Base-by-base conservation (phyloP, 2,113 vertebrate species). In the Sula dactylatra region DNA sequence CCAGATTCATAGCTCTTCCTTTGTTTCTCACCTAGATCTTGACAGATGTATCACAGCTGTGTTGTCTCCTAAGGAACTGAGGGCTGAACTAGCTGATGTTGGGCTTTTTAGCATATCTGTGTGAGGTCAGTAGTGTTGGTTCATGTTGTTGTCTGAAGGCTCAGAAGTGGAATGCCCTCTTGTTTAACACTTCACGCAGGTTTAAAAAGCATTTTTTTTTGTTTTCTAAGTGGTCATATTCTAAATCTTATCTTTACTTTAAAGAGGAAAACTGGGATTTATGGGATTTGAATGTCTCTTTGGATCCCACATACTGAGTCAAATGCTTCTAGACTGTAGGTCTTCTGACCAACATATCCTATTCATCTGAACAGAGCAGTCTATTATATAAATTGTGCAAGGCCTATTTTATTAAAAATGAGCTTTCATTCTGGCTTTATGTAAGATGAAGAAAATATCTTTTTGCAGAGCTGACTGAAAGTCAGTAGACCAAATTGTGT, bases 361-460 rank as follows among this genome's bases (percentile, higher is more conserved):
- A 59, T 95, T 96, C 42, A 55, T 90, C 59, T 71, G 86, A 96
- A 82, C 44, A 78, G 84, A 90, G 32, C 64, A 69, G 36, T 44
- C 84, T 91, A 85, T 89, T 91, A 73, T 64, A 88, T 82, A 87
- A 95, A 86, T 93, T 86, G 66, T 82, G 74, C 79, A 77, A 77
- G 55, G 50, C 44, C 79, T 86, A 13, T 91, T 96, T 96, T 95
- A 50, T 90, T 85, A 45, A 88, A 93, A 95, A 94, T 86, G 73
- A 85, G 81, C 78, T 82, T 76, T 95, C 82, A 56, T 7, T 18
- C 82, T 54, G 42, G 64, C 86, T 94, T 94, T 94, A 88, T 24
- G n/a, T 89, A 95, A 95, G 74, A 58, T 88, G 66, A 95, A 93
- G 84, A 91, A 95, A 95, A 93, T 88, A 73, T 27, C 70, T 56